These are phyloP conservation scores for Agriotes lineatus DNA, from an alignment of 2,888 invertebrate species.

Conservation along the genomic window DNA sequence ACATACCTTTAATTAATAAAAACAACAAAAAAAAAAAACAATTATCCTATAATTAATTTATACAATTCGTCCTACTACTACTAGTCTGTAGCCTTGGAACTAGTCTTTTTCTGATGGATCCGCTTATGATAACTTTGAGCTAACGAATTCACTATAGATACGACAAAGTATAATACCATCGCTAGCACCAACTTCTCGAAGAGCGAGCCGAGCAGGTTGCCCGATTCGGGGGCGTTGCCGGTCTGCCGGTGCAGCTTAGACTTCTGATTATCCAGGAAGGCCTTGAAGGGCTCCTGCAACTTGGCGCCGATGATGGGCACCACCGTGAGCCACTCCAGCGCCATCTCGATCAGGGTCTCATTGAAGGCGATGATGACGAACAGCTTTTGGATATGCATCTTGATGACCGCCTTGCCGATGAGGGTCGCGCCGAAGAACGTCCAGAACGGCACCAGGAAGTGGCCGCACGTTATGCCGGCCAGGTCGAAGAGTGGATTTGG, in stretches of 20 bases:
- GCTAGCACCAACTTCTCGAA: conserved; percentile 92
- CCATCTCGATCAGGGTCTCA: conserved; percentile 89
- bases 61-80: conserved; percentile 21
- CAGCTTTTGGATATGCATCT: conserved; percentile 98
- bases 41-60: conserved; percentile 41
- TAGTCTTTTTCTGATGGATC: conserved; percentile 66
- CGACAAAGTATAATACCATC: conserved; percentile 95
- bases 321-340: conserved; percentile 70
- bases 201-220: conserved; percentile 75
- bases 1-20: conserved; percentile 24
- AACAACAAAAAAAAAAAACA: conserved; percentile 34
- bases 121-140: conserved; percentile 92
- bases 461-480: conserved; percentile 98
- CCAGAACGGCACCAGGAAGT: conserved; percentile 99
- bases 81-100: conserved; percentile 39
- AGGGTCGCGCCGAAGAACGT: conserved; percentile 99
- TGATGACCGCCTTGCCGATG: conserved; percentile 96
- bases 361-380: conserved; percentile 98
- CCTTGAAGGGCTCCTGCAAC: conserved; percentile 88
- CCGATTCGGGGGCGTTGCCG: conserved; percentile 61
- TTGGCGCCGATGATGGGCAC: conserved; percentile 87
- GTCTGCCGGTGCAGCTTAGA: conserved; percentile 80
- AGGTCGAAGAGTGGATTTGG: conserved; percentile 99
- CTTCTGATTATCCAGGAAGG: conserved; percentile 91
- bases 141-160: conserved; percentile 96